phyloP scores from a whole-genome alignment of 2,797 vertebrate genomes.

The Gambusia yucatana region DNA sequence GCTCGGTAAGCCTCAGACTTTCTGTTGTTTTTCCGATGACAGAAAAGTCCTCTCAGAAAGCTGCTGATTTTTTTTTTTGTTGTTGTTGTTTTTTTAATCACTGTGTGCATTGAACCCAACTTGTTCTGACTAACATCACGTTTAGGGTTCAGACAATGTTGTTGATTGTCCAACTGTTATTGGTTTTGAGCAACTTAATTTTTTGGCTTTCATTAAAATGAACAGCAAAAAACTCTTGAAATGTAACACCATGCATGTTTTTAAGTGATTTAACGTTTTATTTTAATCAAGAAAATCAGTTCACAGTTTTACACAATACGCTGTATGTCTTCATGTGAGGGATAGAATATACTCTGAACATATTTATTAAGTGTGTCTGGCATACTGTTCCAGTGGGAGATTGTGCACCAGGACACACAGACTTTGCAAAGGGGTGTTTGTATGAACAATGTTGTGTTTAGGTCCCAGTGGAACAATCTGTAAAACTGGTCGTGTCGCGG shows the following conservation, averaged over 20 bases:
- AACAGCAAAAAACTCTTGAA: background rate
- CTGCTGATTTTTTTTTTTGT: conserved; percentile 35
- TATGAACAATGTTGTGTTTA: conserved; percentile 48
- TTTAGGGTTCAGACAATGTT: conserved; percentile 20
- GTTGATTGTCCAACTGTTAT: background rate
- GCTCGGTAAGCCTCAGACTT: conserved; percentile 50
- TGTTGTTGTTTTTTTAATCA: background rate
- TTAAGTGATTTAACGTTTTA: background rate
- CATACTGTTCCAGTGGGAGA: conserved; percentile 40
- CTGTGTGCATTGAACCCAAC: conserved; percentile 5
- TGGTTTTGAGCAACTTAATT: background rate
- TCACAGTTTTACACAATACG: too few species aligned
- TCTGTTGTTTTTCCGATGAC: conserved; percentile 43
- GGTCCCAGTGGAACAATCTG: conserved; percentile 52
- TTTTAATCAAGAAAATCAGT: background rate
- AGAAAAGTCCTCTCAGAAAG: conserved; percentile 14
- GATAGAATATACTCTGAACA: background rate
- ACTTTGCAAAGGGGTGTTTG: conserved; percentile 45
- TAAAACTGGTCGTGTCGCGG: conserved; percentile 32
- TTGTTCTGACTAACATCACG: conserved; percentile 34
- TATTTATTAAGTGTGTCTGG: conserved; percentile 14
- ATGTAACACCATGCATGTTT: background rate
- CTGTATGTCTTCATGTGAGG: background rate
- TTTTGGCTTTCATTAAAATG: background rate
- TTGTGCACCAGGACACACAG: conserved; percentile 49